Percentiles rank a stretch among this genome's conserved stretches.
These are phyloP conservation scores for Meganola albula DNA, from an alignment of 2,888 invertebrate genomes.

Conservation along the genomic window DNA sequence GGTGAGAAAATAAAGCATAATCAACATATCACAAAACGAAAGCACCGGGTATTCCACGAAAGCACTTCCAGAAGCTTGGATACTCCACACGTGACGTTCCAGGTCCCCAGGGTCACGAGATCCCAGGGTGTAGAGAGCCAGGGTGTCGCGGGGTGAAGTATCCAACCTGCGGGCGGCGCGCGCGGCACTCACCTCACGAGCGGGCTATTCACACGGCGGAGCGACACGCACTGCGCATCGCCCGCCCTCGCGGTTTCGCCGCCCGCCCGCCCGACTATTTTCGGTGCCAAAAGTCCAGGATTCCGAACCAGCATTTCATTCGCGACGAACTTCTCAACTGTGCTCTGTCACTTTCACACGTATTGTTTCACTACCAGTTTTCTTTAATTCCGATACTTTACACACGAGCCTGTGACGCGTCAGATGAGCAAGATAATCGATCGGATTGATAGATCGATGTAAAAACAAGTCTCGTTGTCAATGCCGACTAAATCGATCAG, in stretches of 20 bases:
- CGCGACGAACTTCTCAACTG: conserved; percentile 41
- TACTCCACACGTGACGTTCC: conserved; percentile 46
- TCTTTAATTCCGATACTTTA: conserved; percentile 26
- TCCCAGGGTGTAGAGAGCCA: conserved; percentile 19
- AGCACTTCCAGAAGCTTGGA: conserved; percentile 49
- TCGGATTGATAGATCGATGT: conserved; percentile 35
- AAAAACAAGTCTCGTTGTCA: conserved; percentile 34
- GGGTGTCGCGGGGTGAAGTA: conserved; percentile 40
- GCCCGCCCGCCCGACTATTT: conserved; percentile 73
- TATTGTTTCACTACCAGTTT: conserved; percentile 27
- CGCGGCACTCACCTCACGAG: conserved; percentile 65
- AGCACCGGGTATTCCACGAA: conserved; percentile 38
- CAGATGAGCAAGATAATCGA: conserved; percentile 26
- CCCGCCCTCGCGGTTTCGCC: conserved; percentile 55
- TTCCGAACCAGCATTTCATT: conserved; percentile 59
- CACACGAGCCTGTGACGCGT: conserved; percentile 25
- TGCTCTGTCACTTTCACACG: conserved; percentile 57
- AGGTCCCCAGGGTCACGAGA: conserved; percentile 23
- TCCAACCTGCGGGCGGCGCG: conserved; percentile 45
- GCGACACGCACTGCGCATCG: conserved; percentile 74
- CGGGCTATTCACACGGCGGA: conserved; percentile 77
- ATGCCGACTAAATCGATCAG: conserved; percentile 32
- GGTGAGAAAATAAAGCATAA: conserved; percentile 24
- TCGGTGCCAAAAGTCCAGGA: conserved; percentile 76
- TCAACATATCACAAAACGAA: conserved; percentile 37